phyloP scores from a whole-genome alignment of 1,140 invertebrate genomes.

The Cataglyphis hispanica region DNA sequence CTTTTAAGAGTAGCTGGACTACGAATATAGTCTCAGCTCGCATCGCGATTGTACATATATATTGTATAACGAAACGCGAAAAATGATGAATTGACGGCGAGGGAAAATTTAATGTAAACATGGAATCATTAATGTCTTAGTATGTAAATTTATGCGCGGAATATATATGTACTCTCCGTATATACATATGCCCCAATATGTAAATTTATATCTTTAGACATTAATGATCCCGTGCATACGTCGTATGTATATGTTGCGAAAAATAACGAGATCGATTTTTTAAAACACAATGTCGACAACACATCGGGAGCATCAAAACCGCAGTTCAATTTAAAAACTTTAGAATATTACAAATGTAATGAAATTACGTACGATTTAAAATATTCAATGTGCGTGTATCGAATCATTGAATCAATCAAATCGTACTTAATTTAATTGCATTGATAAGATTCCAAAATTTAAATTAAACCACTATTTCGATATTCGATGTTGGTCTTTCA shows the following conservation, averaged over 20 bases:
- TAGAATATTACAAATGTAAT: neutral
- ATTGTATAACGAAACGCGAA: conserved; percentile 74
- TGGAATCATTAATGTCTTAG: no score
- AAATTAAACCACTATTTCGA: neutral
- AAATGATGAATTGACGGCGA: conserved; percentile 1
- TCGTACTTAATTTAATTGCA: neutral
- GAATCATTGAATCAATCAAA: neutral
- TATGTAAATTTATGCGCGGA: no score
- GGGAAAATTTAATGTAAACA: neutral
- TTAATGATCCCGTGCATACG: neutral
- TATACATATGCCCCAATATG: no score
- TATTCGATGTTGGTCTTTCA: neutral
- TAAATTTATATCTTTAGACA: neutral
- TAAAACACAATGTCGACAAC: conserved; percentile 4
- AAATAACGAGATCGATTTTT: conserved; percentile 10
- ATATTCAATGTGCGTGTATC: neutral
- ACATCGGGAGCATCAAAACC: neutral
- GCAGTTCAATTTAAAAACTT: neutral
- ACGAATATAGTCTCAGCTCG: conserved; percentile 44
- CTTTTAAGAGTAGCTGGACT: conserved; percentile 64
- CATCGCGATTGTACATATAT: conserved; percentile 80
- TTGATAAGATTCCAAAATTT: neutral
- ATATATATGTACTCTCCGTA: no score
- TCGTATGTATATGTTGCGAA: conserved; percentile 4
- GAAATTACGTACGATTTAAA: neutral